A percentile compares a stretch with the other conserved stretches of the same genome.
phyloP scores from a whole-genome alignment of 2,797 vertebrate genomes.

The Crenichthys baileyi region DNA sequence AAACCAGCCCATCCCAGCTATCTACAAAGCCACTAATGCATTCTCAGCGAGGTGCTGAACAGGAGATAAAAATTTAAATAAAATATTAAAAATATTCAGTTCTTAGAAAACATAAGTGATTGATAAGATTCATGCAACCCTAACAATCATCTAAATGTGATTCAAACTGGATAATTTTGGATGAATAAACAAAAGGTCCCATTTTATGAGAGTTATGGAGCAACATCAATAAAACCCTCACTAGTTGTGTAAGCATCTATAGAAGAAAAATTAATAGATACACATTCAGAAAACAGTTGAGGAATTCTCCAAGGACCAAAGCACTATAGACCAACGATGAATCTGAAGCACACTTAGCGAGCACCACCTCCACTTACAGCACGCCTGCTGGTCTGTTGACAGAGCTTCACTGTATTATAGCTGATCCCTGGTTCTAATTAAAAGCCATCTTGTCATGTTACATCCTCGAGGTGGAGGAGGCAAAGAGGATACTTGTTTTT shows the following conservation, averaged over 20 bases:
- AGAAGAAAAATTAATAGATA: slow-evolving; percentile 43
- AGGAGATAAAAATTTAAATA: neutral
- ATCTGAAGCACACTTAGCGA: slow-evolving; percentile 42
- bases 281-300: slow-evolving; percentile 12
- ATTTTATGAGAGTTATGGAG: neutral
- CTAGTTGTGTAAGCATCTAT: neutral
- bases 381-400: slow-evolving; percentile 49
- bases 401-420: slow-evolving; percentile 62
- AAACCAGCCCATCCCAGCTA: too few relatives aligned
- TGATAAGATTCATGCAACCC: neutral
- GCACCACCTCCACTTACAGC: slow-evolving; percentile 46
- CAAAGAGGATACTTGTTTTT: slow-evolving; percentile 37
- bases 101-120: too few relatives aligned
- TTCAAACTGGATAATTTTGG: neutral
- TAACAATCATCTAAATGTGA: neutral
- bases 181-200: neutral
- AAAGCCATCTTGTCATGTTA: slow-evolving; percentile 66
- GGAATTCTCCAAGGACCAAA: slow-evolving; percentile 27
- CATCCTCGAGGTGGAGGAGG: slow-evolving; percentile 52
- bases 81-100: too few relatives aligned
- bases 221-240: neutral
- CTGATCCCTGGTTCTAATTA: slow-evolving; percentile 65
- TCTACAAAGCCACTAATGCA: too few relatives aligned
- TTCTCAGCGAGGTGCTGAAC: too few relatives aligned
- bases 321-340: slow-evolving; percentile 30